Evolutionary conservation across 1,140 invertebrate genomes (phyloP).

Genomic region (Temnothorax nylanderi): DNA sequence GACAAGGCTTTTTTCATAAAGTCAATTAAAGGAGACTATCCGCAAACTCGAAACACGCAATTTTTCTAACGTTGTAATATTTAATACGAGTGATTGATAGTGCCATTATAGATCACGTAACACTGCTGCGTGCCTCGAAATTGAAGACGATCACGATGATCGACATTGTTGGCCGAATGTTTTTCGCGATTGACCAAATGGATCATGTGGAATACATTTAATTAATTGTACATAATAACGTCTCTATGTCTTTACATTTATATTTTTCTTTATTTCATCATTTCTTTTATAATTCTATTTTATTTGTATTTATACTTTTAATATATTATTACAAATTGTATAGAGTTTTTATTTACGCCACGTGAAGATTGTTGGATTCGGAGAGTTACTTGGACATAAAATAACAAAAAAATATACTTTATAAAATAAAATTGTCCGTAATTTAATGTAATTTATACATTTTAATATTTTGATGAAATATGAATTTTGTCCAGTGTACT

Average conservation of each 20-base stretch:
- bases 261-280: not conserved
- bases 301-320: conserved; percentile 33
- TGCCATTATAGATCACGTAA: conserved; percentile 75
- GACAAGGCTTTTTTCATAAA: conserved; percentile 74
- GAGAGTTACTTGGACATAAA: not conserved
- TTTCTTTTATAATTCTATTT: conserved; percentile 3
- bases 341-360: not conserved
- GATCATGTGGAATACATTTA: conserved; percentile 29
- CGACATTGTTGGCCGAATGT: conserved; percentile 50
- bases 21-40: conserved; percentile 77
- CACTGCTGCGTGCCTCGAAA: conserved; percentile 71
- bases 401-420: not conserved
- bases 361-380: conserved; percentile 10
- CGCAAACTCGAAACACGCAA: conserved; percentile 71
- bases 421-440: not conserved
- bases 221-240: conserved; percentile 40
- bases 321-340: conserved; percentile 28
- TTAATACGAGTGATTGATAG: conserved; percentile 76
- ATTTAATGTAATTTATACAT: conserved; percentile 23
- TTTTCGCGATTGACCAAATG: conserved; percentile 45
- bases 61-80: conserved; percentile 77
- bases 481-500: not conserved
- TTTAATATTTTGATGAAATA: not conserved
- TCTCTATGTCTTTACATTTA: not conserved
- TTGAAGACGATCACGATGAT: conserved; percentile 50